phyloP scores from a whole-genome alignment of 2,888 invertebrate species.

The Aspidapion aeneum region DNA sequence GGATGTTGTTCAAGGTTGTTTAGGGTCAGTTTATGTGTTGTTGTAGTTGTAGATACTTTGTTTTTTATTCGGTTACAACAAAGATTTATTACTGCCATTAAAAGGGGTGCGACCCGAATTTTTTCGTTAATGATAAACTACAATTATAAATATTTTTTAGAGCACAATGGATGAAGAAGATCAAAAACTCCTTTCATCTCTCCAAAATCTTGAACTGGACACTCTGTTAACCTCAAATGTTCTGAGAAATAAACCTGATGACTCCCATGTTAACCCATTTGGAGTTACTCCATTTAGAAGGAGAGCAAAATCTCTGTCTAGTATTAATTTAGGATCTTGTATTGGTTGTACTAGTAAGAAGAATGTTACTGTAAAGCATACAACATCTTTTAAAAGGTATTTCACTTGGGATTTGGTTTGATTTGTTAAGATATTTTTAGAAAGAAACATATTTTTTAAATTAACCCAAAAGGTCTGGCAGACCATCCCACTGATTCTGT shows the following conservation, averaged over 20 bases:
- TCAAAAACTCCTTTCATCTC: conserved; percentile 38
- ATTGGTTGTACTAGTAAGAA: conserved; percentile 41
- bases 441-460: too few relatives aligned
- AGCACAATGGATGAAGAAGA: conserved; percentile 46
- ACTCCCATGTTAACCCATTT: conserved; percentile 39
- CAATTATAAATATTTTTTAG: conserved; percentile 23
- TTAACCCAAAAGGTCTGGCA: too few relatives aligned
- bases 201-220: conserved; percentile 45
- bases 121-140: too few relatives aligned
- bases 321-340: conserved; percentile 41
- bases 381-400: conserved; percentile 40
- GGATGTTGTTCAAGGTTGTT: too few relatives aligned
- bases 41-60: too few relatives aligned
- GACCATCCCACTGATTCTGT: too few relatives aligned
- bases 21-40: too few relatives aligned
- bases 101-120: too few relatives aligned
- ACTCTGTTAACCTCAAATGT: conserved; percentile 13
- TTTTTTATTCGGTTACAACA: too few relatives aligned
- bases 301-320: conserved; percentile 46
- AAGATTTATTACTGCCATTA: too few relatives aligned
- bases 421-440: too few relatives aligned
- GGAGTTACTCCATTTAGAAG: conserved; percentile 31
- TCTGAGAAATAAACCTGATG: conserved; percentile 18
- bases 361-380: conserved; percentile 36
- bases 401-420: too few relatives aligned